Base-by-base conservation (phyloP, 2,797 vertebrate genomes). In the Acanthurus leucopareius region DNA sequence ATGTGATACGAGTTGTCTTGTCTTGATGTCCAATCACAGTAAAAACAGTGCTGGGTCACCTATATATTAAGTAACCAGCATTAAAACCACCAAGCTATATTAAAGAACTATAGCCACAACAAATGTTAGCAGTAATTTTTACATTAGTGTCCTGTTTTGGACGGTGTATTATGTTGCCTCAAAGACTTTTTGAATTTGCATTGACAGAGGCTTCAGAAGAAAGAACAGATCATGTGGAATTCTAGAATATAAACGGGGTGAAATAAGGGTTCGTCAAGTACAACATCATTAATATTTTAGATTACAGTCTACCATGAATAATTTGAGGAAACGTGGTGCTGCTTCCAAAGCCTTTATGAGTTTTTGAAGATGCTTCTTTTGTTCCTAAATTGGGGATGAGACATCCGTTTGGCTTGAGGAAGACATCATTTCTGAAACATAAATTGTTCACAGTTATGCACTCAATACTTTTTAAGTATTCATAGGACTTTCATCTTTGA, bases 271-370 rank as follows among this genome's bases (percentile, higher is more conserved):
- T 75, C 49, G 25, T 73, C 61, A 45, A 2, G n/a, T 69, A 48
- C 44, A 76, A 64, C 76, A 80, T 79, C 65, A 86, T 82, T 82
- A 82, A 82, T 77, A 38, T 61, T 58, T 82, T 70, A 63, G 70
- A 86, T 80, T 83, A 71, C 44, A 74, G 45, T 51, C 51, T 3
- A 60, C 10, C 25, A 48, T 69, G 75, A 86, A 75, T 89, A 57
- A 83, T 69, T 80, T 73, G 17, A 42, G 64, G 56, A 79, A 82
- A 79, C 75, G 61, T 77, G 59, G 59, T 79, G 74, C 64, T 11
- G 54, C 73, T 68, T 76, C 60, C 42, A 51, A 8, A 82, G 51
- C 1, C 22, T 57, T 76, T 47, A 73, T 62, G 58, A 57, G 32
- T 44, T 80, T 75, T 70, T 65, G 35, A 59, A 47, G 65, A 57